Conservation (phyloP, 2,888 invertebrate genomes). For the Apotomis betuletana region DNA sequence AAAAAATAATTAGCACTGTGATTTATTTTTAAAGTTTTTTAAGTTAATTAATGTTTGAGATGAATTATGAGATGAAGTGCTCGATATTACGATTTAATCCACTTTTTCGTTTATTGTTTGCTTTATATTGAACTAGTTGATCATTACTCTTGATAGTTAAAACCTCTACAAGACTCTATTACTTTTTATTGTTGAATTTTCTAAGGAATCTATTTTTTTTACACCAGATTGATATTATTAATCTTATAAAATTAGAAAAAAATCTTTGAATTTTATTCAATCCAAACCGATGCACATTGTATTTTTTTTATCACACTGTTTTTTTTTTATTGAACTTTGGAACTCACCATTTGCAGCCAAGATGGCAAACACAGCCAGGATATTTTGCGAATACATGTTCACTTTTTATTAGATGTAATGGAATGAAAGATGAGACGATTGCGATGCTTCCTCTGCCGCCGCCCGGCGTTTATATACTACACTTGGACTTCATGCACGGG, state of each 20-base stretch:
- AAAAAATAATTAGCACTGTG: too few species aligned
- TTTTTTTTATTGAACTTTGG: not conserved
- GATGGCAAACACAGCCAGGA: slow-evolving; percentile 59
- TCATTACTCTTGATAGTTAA: too few species aligned
- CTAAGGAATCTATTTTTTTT: too few species aligned
- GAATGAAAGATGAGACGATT: slow-evolving; percentile 48
- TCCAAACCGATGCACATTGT: not conserved
- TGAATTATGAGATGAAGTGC: too few species aligned
- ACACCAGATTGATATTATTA: too few species aligned
- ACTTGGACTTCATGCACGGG: slow-evolving; percentile 64
- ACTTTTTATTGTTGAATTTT: too few species aligned
- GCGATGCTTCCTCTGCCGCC: slow-evolving; percentile 68
- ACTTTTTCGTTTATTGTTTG: too few species aligned
- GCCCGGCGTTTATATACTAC: slow-evolving; percentile 78
- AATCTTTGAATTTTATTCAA: not conserved
- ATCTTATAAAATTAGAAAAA: not conserved
- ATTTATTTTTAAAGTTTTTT: too few species aligned
- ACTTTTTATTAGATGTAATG: slow-evolving; percentile 47
- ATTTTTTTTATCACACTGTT: not conserved
- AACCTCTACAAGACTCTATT: too few species aligned
- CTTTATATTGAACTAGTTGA: too few species aligned
- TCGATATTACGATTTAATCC: too few species aligned
- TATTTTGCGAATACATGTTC: slow-evolving; percentile 59
- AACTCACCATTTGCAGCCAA: slow-evolving; percentile 73
- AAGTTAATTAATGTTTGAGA: too few species aligned